Evolutionary conservation across 2,113 vertebrate species (phyloP).

Genomic region (Pseudonaja textilis): DNA sequence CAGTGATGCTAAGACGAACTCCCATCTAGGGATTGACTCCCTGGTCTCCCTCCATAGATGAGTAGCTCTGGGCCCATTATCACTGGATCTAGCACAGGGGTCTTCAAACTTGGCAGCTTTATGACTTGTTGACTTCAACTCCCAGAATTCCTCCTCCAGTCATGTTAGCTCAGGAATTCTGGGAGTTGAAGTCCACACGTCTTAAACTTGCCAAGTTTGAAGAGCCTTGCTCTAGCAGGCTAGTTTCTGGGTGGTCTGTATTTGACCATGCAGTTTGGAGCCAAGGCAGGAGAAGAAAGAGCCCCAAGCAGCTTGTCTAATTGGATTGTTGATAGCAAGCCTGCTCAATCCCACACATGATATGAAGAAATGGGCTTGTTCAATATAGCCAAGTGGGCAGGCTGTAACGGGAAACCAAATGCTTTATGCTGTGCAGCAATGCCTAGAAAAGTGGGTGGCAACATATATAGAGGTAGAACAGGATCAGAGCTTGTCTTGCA

Average conservation of each 20-base stretch:
- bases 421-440: not conserved
- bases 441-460: not conserved
- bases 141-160: too few species aligned
- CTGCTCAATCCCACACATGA: not conserved
- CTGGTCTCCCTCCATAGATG: not conserved
- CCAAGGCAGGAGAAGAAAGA: not conserved
- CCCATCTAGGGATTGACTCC: not conserved
- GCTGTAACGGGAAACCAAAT: not conserved
- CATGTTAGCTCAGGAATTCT: too few species aligned
- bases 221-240: not conserved
- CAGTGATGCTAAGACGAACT: not conserved
- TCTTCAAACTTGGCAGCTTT: too few species aligned
- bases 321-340: not conserved
- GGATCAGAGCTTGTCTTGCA: not conserved
- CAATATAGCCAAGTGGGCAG: not conserved
- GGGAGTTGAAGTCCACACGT: too few species aligned
- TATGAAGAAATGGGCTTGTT: not conserved
- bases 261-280: not conserved
- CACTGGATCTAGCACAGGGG: not conserved
- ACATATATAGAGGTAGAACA: not conserved
- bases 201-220: too few species aligned
- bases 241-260: not conserved
- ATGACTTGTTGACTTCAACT: too few species aligned
- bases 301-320: not conserved
- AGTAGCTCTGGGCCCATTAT: not conserved